Evolutionary conservation across 2,888 invertebrate species (phyloP).

Genomic region (Drosophila birchii): DNA sequence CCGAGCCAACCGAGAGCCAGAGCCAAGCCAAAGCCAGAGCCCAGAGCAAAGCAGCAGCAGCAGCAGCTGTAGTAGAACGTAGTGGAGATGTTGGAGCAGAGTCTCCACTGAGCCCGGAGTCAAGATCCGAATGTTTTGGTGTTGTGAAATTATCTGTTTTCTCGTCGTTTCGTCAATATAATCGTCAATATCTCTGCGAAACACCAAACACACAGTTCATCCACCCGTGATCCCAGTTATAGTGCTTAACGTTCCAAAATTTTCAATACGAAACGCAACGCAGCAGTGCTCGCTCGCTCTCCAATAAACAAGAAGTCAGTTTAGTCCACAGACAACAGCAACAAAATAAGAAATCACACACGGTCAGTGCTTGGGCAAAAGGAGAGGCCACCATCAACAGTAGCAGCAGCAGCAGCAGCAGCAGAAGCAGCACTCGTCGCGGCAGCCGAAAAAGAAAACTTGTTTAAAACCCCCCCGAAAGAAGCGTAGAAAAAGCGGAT

Average conservation of each 20-base stretch:
- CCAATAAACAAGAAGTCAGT: not conserved
- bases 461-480: conserved; percentile 61
- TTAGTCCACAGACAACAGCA: not conserved
- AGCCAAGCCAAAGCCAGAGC: conserved; percentile 2
- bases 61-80: conserved; percentile 17
- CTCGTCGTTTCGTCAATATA: conserved; percentile 16
- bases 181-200: conserved; percentile 3
- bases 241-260: conserved; percentile 1
- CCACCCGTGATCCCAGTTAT: not conserved
- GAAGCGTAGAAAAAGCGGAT: conserved; percentile 51
- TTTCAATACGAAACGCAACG: not conserved
- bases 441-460: conserved; percentile 73
- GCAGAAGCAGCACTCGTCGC: conserved; percentile 39
- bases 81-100: conserved; percentile 54
- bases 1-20: conserved; percentile 52
- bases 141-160: conserved; percentile 52
- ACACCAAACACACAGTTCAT: conserved; percentile 7
- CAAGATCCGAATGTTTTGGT: conserved; percentile 65
- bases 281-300: not conserved
- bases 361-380: conserved; percentile 2
- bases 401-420: conserved; percentile 19
- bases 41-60: not conserved
- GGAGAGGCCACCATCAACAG: conserved; percentile 11
- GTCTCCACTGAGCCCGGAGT: conserved; percentile 49
- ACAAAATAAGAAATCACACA: not conserved